Evolutionary conservation across 2,888 invertebrate species (phyloP).

Genomic region (Lypha dubia): DNA sequence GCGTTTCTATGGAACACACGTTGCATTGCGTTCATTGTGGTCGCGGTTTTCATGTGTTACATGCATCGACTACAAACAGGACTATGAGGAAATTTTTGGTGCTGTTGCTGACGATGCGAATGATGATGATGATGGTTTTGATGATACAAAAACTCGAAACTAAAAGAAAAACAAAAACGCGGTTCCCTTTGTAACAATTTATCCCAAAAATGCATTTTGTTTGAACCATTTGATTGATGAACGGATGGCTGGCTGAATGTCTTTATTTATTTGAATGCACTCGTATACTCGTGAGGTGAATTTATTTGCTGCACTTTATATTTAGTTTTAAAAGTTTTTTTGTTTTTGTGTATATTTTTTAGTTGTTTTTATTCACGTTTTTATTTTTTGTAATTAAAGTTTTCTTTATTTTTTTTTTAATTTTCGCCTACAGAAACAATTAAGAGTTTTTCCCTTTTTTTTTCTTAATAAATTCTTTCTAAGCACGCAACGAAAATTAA

Average conservation of each 20-base stretch:
- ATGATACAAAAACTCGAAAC: too few relatives aligned
- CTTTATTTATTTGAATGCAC: conserved; percentile 45
- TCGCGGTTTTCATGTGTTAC: conserved; percentile 69
- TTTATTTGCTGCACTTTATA: conserved; percentile 26
- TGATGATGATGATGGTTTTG: conserved; percentile 25
- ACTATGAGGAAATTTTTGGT: conserved; percentile 22
- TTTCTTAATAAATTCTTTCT: conserved; percentile 29
- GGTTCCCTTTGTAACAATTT: conserved; percentile 60
- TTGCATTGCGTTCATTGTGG: conserved; percentile 73
- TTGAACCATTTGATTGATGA: conserved; percentile 44
- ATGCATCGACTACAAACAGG: conserved; percentile 41
- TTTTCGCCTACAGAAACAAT: conserved; percentile 39
- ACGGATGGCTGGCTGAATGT: conserved; percentile 22
- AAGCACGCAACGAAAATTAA: conserved; percentile 73
- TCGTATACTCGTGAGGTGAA: conserved; percentile 6
- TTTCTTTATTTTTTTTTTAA: neutral
- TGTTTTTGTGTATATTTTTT: neutral
- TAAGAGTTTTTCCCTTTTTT: conserved; percentile 6
- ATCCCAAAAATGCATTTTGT: conserved; percentile 50
- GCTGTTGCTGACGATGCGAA: neutral
- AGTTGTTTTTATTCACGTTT: neutral
- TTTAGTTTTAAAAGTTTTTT: conserved; percentile 11
- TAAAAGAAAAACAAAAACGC: neutral
- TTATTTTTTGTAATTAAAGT: conserved; percentile 7
- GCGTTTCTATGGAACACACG: conserved; percentile 72